phyloP scores from a whole-genome alignment of 2,797 vertebrate genomes.

The Acrossocheilus fasciatus region DNA sequence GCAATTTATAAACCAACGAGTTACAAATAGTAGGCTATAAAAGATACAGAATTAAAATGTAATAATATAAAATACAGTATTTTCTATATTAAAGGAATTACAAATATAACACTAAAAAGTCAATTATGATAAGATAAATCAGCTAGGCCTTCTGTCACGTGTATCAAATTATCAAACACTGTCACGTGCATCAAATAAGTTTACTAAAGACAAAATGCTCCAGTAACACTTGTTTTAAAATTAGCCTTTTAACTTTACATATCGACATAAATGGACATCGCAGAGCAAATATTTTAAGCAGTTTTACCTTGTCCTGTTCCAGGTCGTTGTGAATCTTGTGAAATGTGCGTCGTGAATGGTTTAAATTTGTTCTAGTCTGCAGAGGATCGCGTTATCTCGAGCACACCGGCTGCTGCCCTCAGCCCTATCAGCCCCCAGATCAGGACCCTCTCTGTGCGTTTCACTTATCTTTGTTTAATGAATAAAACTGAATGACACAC shows the following conservation, averaged over 20 bases:
- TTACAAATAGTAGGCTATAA: neutral
- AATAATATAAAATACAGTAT: neutral
- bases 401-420: constrained; percentile 4
- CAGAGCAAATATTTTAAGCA: neutral
- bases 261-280: neutral
- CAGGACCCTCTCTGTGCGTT: neutral
- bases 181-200: neutral
- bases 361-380: neutral
- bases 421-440: constrained; percentile 41
- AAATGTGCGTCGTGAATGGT: neutral
- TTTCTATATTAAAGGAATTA: neutral
- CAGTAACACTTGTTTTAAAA: neutral
- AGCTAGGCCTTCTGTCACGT: neutral
- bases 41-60: neutral
- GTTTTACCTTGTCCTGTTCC: constrained; percentile 12
- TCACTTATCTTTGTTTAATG: constrained; percentile 32
- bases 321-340: neutral
- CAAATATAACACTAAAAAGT: neutral
- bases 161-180: neutral
- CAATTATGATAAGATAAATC: neutral
- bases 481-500: neutral
- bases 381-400: constrained; percentile 48
- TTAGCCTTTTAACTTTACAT: neutral
- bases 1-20: neutral
- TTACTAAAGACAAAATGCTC: neutral